Percentiles rank a stretch among this genome's conserved stretches.
Evolutionary conservation across 2,888 invertebrate species (phyloP).

Genomic region (Sminthurides aquaticus): DNA sequence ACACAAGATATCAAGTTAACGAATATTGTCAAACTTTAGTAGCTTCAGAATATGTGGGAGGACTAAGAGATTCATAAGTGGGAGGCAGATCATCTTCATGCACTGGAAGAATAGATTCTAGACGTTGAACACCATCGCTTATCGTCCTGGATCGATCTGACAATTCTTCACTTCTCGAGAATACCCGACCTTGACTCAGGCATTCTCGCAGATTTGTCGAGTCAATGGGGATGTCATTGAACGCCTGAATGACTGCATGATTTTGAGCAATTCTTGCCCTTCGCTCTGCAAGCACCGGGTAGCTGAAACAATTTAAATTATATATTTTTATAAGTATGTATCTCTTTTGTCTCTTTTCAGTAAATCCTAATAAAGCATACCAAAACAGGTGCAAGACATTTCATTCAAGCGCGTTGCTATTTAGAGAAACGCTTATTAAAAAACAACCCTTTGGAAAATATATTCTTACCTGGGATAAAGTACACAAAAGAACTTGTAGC

Average conservation of each 20-base stretch:
- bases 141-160: neutral
- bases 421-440: too few species aligned
- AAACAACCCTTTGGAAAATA: too few species aligned
- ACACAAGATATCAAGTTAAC: too few species aligned
- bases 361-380: too few species aligned
- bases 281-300: constrained; percentile 14
- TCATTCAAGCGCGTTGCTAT: too few species aligned
- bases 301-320: too few species aligned
- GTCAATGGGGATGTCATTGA: constrained; percentile 16
- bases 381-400: too few species aligned
- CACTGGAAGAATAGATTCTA: neutral
- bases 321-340: too few species aligned
- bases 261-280: constrained; percentile 10
- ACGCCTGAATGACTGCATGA: constrained; percentile 8
- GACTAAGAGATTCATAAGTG: constrained; percentile 5
- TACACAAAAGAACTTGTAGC: constrained; percentile 23
- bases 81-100: constrained; percentile 12
- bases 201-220: constrained; percentile 12
- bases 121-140: neutral
- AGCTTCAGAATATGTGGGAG: constrained; percentile 18
- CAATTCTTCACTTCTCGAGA: neutral
- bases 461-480: constrained; percentile 21
- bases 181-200: neutral
- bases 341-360: too few species aligned
- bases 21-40: constrained; percentile 2